A percentile compares a stretch with the other conserved stretches of the same genome.
These are phyloP conservation scores for Lasioglossum morio DNA, from an alignment of 2,888 invertebrate species.

Conservation along the genomic window DNA sequence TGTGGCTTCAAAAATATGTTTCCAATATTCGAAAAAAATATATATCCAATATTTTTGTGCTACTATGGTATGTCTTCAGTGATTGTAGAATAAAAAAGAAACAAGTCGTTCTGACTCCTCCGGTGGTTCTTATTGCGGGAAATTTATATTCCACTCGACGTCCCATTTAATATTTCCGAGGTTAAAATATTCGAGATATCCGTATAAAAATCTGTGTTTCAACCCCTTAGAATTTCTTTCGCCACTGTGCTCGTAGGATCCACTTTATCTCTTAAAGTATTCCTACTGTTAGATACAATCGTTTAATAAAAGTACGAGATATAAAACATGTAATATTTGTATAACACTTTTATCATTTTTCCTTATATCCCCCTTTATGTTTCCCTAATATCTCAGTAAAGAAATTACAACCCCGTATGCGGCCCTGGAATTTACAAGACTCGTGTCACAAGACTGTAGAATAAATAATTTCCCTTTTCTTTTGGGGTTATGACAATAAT, in stretches of 20 bases:
- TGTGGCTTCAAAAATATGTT: too few relatives aligned
- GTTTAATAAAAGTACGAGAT: not conserved
- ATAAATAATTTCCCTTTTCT: not conserved
- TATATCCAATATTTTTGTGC: too few relatives aligned
- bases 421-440: too few relatives aligned
- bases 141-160: not conserved
- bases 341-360: not conserved
- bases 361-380: not conserved
- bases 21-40: too few relatives aligned
- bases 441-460: too few relatives aligned
- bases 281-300: not conserved
- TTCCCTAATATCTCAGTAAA: too few relatives aligned
- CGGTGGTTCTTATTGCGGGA: not conserved
- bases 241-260: not conserved
- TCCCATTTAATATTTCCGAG: not conserved
- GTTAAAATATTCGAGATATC: not conserved
- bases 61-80: too few relatives aligned
- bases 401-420: too few relatives aligned
- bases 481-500: not conserved
- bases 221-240: not conserved
- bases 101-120: not conserved
- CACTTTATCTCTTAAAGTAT: not conserved
- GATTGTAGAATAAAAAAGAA: not conserved
- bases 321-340: too few relatives aligned
- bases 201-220: not conserved